Evolutionary conservation across 2,113 vertebrate species (phyloP), one percentile per base, ranked within the genome.

Genomic region (Peromyscus polionotus): DNA sequence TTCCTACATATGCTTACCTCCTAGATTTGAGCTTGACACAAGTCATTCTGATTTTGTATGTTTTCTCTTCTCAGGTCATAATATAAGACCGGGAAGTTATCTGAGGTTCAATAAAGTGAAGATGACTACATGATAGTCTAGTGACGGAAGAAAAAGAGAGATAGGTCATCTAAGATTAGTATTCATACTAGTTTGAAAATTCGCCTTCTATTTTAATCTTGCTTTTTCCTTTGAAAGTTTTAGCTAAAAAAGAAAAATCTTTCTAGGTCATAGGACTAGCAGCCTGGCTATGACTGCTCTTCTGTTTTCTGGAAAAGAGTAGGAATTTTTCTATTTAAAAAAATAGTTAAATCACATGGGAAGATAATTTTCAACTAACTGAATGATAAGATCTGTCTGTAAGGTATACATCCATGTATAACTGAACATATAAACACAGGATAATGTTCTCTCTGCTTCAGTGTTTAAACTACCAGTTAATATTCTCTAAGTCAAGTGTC

Each of bases 151-250:
- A 51, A 39, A 65, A n/a, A 20, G 68, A 97, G 68, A 97, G 93
- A 76, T 36, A 91, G 93, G 87, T 97, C 94, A 94, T 92, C 90
- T 93, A 65, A 85, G 88, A 95, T 97, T 97, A 97, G 93, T 65
- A 97, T 97, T 97, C 94, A 88, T 45, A 95, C 90, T 76, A 75
- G 95, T 90, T 94, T 93, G 54, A 68, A 97, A 97, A 97, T 97
- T 96, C 57, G 20, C 59, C 92, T 97, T 96, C 95, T 97, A 96
- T 96, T 98, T 97, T 98, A 94, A 95, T 97, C 57, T 94, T 31
- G 79, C 75, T 92, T 91, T 93, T 77, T 93, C 84, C 94, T 97
- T 92, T 96, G 94, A 93, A 97, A 96, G 85, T 93, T 95, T 54
- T 93, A 92, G 88, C 94, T 92, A 84, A 97, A 93, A 97, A 90